A percentile compares a stretch with the other conserved stretches of the same genome.
phyloP scores from a whole-genome alignment of 2,113 vertebrate genomes.

The Sorex araneus region DNA sequence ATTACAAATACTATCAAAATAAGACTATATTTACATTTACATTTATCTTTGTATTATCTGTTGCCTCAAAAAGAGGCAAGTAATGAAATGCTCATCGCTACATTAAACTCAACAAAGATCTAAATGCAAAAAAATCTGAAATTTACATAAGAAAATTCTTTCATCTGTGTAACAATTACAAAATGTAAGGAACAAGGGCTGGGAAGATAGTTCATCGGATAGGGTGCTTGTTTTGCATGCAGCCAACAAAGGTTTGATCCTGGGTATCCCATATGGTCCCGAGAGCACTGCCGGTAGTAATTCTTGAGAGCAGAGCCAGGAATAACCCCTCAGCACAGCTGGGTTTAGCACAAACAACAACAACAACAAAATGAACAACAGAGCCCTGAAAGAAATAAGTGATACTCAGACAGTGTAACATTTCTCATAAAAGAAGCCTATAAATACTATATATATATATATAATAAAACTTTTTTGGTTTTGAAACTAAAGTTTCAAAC shows the following conservation, averaged over 20 bases:
- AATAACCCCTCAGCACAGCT: too few species aligned
- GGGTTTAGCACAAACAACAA: too few species aligned
- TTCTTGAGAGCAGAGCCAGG: too few species aligned
- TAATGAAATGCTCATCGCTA: slow-evolving; percentile 1
- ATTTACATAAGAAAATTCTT: slow-evolving; percentile 21
- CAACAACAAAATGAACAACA: too few species aligned
- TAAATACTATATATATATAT: neutral
- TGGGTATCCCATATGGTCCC: too few species aligned
- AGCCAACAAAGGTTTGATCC: too few species aligned
- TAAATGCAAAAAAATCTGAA: slow-evolving; percentile 7
- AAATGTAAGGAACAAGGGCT: slow-evolving; percentile 13
- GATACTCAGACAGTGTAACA: neutral
- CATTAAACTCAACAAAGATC: slow-evolving; percentile 48
- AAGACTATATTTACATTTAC: neutral
- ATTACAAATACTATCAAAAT: slow-evolving; percentile 31
- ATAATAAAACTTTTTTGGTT: too few species aligned
- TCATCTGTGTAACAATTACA: slow-evolving; percentile 14
- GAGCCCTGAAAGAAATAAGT: neutral
- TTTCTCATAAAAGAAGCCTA: slow-evolving; percentile 17
- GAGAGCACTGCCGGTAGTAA: too few species aligned
- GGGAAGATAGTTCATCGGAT: too few species aligned
- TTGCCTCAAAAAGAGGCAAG: neutral
- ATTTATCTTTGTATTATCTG: slow-evolving; percentile 2
- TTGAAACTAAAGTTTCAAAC: too few species aligned
- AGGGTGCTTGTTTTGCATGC: too few species aligned